These are phyloP conservation scores for Rynchops niger DNA, from an alignment of 2,113 vertebrate species.

Conservation along the genomic window DNA sequence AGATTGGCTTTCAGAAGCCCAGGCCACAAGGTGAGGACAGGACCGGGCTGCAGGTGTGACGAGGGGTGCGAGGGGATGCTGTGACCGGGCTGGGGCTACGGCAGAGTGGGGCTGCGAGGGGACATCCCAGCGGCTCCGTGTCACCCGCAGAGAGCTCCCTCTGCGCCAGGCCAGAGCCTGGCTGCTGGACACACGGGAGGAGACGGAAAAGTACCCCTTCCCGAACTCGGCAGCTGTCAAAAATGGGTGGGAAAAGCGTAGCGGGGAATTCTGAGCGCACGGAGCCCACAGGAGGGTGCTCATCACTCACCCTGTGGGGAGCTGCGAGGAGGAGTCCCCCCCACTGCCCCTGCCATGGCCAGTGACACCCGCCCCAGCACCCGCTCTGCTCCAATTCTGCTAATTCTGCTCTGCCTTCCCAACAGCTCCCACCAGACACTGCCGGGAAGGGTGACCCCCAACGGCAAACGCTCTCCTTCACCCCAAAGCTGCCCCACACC, in stretches of 20 bases:
- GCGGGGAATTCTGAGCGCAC: not conserved
- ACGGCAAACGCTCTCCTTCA: not conserved
- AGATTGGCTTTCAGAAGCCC: not conserved
- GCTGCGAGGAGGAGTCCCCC: not conserved
- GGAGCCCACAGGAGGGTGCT: not conserved
- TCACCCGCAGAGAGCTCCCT: not conserved
- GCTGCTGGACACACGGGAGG: not conserved
- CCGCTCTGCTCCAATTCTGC: rapidly evolving
- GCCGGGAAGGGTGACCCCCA: not conserved
- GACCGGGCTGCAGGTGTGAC: not conserved
- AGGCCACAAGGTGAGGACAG: not conserved
- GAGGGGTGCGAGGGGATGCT: not conserved
- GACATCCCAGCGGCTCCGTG: not conserved
- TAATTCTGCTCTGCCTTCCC: not conserved
- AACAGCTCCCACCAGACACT: not conserved
- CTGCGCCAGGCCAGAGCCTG: not conserved
- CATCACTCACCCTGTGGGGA: rapidly evolving
- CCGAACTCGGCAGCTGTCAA: not conserved
- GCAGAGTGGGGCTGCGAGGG: not conserved
- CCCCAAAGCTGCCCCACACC: not conserved
- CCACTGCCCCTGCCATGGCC: rapidly evolving
- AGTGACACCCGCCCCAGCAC: not conserved
- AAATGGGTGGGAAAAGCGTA: not conserved
- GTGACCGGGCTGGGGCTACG: not conserved
- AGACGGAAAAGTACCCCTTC: not conserved